A percentile compares a stretch with the other conserved stretches of the same genome.
phyloP scores from a whole-genome alignment of 2,888 invertebrate species.

The Stictocephala bisonia region DNA sequence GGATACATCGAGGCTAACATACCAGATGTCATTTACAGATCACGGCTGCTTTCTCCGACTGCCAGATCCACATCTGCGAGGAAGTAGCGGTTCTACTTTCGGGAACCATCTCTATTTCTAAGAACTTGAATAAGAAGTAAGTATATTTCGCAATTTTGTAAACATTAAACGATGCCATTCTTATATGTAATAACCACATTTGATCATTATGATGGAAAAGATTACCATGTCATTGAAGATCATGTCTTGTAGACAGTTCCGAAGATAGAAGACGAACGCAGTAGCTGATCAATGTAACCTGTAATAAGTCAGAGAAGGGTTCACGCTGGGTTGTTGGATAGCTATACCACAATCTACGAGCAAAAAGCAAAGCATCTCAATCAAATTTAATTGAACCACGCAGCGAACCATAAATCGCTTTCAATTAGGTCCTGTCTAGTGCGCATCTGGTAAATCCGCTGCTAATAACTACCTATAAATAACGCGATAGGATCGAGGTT shows the following conservation, averaged over 20 bases:
- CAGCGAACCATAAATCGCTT: slow-evolving; percentile 34
- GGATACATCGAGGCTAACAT: slow-evolving; percentile 18
- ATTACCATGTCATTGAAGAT: no score
- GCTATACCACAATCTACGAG: slow-evolving; percentile 17
- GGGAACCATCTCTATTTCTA: no score
- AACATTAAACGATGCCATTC: no score
- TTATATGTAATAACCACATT: no score
- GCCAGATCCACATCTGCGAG: no score
- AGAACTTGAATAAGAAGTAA: no score
- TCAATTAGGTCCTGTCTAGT: slow-evolving; percentile 33
- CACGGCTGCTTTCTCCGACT: background rate
- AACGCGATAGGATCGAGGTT: slow-evolving; percentile 28
- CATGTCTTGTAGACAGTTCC: no score
- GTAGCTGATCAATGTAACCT: slow-evolving; percentile 12
- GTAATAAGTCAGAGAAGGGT: slow-evolving; percentile 19
- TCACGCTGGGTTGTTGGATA: slow-evolving; percentile 4
- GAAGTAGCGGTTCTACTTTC: no score
- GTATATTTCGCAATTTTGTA: no score
- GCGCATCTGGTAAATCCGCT: slow-evolving; percentile 39
- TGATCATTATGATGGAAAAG: no score
- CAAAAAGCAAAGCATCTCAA: slow-evolving; percentile 36
- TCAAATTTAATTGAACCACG: slow-evolving; percentile 39
- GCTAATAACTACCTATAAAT: slow-evolving; percentile 41
- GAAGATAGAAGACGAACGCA: background rate
- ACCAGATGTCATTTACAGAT: slow-evolving; percentile 16